Conservation (phyloP, 2,113 vertebrate species). For the Garra rufa region DNA sequence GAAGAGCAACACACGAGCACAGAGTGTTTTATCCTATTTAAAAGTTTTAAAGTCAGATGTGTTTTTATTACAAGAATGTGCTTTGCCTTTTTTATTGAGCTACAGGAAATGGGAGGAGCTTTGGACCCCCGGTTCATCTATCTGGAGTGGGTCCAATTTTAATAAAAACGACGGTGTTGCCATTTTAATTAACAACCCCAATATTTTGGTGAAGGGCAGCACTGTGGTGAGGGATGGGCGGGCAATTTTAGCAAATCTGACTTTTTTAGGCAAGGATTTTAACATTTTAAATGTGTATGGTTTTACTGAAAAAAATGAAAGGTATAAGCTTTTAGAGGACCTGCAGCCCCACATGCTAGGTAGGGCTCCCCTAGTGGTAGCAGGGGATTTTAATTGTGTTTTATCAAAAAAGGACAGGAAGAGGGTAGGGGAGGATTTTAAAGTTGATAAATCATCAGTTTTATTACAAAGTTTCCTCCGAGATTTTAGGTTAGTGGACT, state of each 20-base stretch:
- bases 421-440: background rate
- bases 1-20: background rate
- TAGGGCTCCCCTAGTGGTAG: background rate
- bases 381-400: conserved; percentile 21
- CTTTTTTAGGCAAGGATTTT: background rate
- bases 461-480: background rate
- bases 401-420: background rate
- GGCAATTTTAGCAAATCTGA: background rate
- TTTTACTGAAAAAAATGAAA: background rate
- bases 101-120: background rate
- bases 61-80: conserved; percentile 30
- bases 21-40: conserved; percentile 31
- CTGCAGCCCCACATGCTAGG: background rate
- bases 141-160: background rate
- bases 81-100: background rate
- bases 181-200: background rate
- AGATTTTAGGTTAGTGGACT: background rate
- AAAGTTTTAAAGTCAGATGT: conserved; percentile 2
- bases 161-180: too few species aligned
- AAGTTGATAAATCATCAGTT: background rate
- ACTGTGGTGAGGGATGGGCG: background rate
- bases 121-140: background rate
- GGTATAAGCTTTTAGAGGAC: background rate
- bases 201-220: background rate
- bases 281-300: background rate